Evolutionary conservation across 2,113 vertebrate species (phyloP).

Genomic region (Gallinago undulata): DNA sequence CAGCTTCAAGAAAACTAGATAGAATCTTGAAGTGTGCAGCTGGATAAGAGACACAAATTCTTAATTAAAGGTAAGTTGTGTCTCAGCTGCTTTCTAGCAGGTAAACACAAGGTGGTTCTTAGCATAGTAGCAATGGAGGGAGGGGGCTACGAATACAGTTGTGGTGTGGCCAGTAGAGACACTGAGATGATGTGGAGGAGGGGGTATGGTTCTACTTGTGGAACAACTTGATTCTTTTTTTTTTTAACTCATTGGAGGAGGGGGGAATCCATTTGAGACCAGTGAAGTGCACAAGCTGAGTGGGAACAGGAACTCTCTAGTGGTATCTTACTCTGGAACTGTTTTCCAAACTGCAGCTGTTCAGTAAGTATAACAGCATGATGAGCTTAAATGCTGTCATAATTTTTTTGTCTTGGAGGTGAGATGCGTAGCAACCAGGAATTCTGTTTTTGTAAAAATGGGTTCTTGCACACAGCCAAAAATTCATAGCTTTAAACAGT

Average conservation of each 20-base stretch:
- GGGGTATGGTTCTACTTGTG: background rate
- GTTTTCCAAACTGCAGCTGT: background rate
- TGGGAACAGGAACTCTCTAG: background rate
- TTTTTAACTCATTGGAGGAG: background rate
- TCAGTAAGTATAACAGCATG: background rate
- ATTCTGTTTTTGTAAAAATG: background rate
- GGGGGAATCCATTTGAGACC: background rate
- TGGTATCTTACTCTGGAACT: background rate
- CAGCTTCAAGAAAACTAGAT: background rate
- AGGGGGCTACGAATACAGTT: background rate
- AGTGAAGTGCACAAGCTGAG: background rate
- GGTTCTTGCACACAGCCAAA: background rate
- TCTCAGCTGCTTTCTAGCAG: background rate
- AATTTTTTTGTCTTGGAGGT: background rate
- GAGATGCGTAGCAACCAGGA: constrained; percentile 18
- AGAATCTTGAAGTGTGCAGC: background rate
- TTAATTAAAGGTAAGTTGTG: background rate
- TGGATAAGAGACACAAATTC: background rate
- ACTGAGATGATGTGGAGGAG: background rate
- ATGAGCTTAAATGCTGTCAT: background rate
- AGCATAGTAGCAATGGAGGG: rapidly evolving
- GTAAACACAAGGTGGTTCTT: background rate
- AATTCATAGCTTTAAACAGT: background rate
- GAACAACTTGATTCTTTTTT: background rate
- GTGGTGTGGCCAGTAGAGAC: background rate